phyloP scores from a whole-genome alignment of 1,140 invertebrate genomes.

The Micrasema minimum region DNA sequence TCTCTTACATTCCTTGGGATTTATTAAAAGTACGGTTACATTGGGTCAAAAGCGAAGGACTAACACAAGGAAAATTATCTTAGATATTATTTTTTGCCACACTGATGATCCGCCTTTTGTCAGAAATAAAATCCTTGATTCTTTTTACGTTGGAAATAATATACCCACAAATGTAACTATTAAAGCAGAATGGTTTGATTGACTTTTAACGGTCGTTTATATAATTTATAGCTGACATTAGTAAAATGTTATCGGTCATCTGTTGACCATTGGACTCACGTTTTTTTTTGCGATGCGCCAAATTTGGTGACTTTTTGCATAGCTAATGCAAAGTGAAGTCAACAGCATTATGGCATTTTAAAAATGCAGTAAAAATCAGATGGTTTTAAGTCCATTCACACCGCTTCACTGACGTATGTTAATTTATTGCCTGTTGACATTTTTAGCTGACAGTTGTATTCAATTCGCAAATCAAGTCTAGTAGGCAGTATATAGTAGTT shows the following conservation, averaged over 20 bases:
- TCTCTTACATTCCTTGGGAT: not conserved
- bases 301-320: not conserved
- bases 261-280: not conserved
- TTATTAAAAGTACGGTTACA: no score
- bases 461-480: no score
- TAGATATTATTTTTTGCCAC: no score
- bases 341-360: conserved; percentile 9
- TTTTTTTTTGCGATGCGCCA: not conserved
- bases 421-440: conserved; percentile 9
- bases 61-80: no score
- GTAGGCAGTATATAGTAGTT: no score
- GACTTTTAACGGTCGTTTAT: not conserved
- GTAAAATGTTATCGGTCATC: conserved; percentile 17
- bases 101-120: no score
- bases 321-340: conserved; percentile 8
- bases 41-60: no score
- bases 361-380: conserved; percentile 20
- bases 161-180: not conserved
- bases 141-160: not conserved
- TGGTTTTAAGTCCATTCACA: conserved; percentile 2
- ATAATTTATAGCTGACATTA: conserved; percentile 3
- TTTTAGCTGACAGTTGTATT: not conserved
- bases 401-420: not conserved
- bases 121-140: no score
- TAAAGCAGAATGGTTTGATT: not conserved